Base-by-base conservation (phyloP, 2,113 vertebrate species). In the Sander lucioperca region DNA sequence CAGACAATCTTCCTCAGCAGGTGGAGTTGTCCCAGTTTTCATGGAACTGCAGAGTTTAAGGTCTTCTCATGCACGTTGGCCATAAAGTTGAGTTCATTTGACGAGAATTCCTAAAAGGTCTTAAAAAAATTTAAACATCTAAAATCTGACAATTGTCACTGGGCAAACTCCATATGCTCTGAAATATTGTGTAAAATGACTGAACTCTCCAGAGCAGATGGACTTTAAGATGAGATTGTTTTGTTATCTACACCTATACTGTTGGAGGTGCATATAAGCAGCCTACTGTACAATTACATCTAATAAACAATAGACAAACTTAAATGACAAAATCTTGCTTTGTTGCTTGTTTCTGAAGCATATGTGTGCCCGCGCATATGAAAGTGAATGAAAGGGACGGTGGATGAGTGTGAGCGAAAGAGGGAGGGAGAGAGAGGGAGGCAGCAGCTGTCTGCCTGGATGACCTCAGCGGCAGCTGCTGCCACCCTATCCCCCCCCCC, bases 401-500 rank as follows among this genome's bases (percentile, higher is more conserved):
- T 74, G 77, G 84, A 78, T 83, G 67, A 87, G 81, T 66, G 63
- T 61, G 68, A 71, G 64, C 4, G 58, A 66, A 23, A 23, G 72
- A 64, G 48, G 50, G 59, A 66, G 45, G 39, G 50, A 70, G 59
- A 54, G 63, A 79, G 73, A 63, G 79, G 21, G 74, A 64, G 71
- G 53, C 73, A 84, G 90, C 93, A 94, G 91, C 93, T 94, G 94
- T 89, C 77, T 79, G 88, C 48, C 77, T 89, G 88, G 78, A 93
- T 92, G 93, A 94, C 91, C 91, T 94, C 93, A 94, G 90, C 63
- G 33, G 86, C 88, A 94, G 93, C 94, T 94, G 94, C 90, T 89
- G 78, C 39, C 39, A 39, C 69, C 30, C 30, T 1, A 27, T 56
- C 23, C 64, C 72, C 23, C 43, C n/a, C 27, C 2, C 47, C 21